Percentiles rank a stretch among this genome's conserved stretches.
phyloP scores from a whole-genome alignment of 2,888 invertebrate species.

The Hirudinaria manillensis region DNA sequence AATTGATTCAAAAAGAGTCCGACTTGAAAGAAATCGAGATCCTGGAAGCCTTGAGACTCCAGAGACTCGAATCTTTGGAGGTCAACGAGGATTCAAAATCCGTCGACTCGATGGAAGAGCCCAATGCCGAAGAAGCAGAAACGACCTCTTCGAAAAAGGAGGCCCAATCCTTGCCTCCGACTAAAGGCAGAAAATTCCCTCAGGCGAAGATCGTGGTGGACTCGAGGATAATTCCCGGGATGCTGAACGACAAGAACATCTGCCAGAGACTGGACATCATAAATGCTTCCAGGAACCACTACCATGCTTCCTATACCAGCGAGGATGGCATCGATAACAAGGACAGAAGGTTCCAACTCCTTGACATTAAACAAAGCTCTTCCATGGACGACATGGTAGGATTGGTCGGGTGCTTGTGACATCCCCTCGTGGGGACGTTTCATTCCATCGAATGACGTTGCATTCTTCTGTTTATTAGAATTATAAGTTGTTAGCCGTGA shows the following conservation, averaged over 20 bases:
- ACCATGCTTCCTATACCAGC: neutral
- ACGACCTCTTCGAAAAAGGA: neutral
- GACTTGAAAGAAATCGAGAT: too few relatives aligned
- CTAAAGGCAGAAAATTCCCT: neutral
- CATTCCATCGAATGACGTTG: too few relatives aligned
- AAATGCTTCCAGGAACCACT: neutral
- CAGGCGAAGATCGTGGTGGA: slow-evolving; percentile 10
- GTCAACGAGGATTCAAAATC: slow-evolving; percentile 1
- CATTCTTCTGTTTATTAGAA: too few relatives aligned
- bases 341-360: neutral
- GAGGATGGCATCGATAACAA: neutral
- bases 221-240: slow-evolving; percentile 1
- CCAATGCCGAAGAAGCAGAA: neutral
- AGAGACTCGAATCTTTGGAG: too few relatives aligned
- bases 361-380: slow-evolving; percentile 1
- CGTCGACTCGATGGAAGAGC: neutral
- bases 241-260: neutral
- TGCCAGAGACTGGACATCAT: slow-evolving; percentile 3
- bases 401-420: neutral
- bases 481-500: too few relatives aligned
- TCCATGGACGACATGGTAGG: slow-evolving; percentile 13
- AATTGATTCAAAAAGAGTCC: too few relatives aligned
- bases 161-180: neutral
- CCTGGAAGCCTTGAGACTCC: too few relatives aligned
- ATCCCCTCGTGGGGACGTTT: too few relatives aligned